A percentile compares a stretch with the other conserved stretches of the same genome.
These are phyloP conservation scores for Dendronephthya gigantea DNA, from an alignment of 64 coral and sea anemone species.

Conservation along the genomic window DNA sequence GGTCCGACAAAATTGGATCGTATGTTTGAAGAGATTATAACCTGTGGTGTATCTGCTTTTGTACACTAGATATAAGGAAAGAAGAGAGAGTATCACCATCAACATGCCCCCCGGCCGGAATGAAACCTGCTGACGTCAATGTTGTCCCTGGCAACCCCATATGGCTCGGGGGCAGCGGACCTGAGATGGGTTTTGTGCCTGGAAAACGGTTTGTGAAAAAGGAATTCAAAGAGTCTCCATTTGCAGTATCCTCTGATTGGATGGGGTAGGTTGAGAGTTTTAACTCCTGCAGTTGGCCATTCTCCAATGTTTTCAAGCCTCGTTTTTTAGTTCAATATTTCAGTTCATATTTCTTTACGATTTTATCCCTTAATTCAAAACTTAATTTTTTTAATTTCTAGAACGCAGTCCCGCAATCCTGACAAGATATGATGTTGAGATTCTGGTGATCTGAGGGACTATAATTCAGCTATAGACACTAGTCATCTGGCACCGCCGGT, in stretches of 20 bases:
- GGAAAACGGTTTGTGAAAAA: neutral
- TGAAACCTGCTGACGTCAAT: neutral
- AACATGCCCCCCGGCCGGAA: neutral
- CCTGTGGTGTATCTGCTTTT: too few relatives aligned
- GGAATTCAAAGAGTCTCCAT: neutral
- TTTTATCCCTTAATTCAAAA: too few relatives aligned
- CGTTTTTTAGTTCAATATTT: too few relatives aligned
- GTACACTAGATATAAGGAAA: neutral
- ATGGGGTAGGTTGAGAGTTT: neutral
- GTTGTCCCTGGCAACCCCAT: neutral
- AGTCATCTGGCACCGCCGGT: too few relatives aligned
- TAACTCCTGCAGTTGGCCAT: neutral
- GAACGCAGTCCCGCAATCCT: too few relatives aligned
- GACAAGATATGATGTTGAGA: too few relatives aligned
- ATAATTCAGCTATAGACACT: too few relatives aligned
- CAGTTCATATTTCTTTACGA: too few relatives aligned
- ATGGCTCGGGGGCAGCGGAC: neutral
- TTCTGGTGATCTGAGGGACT: too few relatives aligned
- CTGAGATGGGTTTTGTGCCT: conserved; percentile 1
- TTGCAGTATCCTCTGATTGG: neutral
- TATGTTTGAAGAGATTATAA: neutral
- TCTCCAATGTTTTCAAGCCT: too few relatives aligned
- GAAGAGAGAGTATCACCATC: neutral
- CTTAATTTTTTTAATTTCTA: too few relatives aligned
- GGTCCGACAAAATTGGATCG: neutral